phyloP scores from a whole-genome alignment of 2,113 vertebrate genomes.

The Chaenogobius annularis region DNA sequence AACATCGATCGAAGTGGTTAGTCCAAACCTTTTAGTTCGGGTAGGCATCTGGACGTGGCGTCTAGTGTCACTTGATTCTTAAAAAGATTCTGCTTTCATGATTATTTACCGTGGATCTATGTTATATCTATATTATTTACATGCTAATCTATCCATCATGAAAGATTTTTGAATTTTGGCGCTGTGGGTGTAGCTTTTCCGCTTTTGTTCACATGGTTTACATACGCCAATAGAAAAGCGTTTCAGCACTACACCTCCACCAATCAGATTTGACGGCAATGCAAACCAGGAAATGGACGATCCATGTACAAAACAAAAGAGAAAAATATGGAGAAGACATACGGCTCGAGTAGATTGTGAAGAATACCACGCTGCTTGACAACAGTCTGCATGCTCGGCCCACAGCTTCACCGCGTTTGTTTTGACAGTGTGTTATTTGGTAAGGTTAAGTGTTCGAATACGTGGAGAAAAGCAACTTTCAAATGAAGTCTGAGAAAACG shows the following conservation, averaged over 20 bases:
- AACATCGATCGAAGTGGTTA: not conserved
- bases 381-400: not conserved
- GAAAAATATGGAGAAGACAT: no score
- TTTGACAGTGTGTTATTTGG: not conserved
- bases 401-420: not conserved
- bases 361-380: not conserved
- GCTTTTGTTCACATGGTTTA: conserved; percentile 59
- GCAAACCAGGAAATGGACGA: conserved; percentile 43
- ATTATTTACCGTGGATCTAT: conserved; percentile 13
- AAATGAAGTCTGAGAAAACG: not conserved
- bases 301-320: conserved; percentile 5
- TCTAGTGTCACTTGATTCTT: not conserved
- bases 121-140: conserved; percentile 39
- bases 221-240: conserved; percentile 40
- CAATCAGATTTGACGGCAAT: conserved; percentile 11
- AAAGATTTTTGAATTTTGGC: conserved; percentile 92
- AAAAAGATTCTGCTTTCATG: conserved; percentile 8
- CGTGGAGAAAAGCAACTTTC: not conserved
- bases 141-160: not conserved
- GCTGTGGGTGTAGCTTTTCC: conserved; percentile 67
- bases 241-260: accelerated
- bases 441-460: not conserved
- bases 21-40: conserved; percentile 73
- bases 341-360: not conserved
- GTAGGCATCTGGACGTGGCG: conserved; percentile 6